Conservation (phyloP, 2,113 vertebrate genomes). For the Brachirus orientalis region DNA sequence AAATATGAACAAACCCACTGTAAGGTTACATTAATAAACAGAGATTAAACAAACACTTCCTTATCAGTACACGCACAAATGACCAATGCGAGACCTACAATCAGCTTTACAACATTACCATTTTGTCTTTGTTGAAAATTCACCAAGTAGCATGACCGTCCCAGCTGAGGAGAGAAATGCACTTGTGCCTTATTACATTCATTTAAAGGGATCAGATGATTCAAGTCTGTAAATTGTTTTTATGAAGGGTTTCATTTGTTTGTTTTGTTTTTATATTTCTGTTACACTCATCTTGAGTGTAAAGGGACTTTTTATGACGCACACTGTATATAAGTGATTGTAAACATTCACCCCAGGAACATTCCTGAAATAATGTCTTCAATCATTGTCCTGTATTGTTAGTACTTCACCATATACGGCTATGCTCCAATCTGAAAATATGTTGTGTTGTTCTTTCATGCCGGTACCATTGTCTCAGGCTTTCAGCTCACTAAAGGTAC, state of each 20-base stretch:
- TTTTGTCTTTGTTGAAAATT: conserved; percentile 7
- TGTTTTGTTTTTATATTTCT: neutral
- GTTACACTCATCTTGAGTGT: neutral
- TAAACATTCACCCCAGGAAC: conserved; percentile 18
- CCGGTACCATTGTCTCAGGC: neutral
- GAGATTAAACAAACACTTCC: neutral
- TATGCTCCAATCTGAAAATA: conserved; percentile 7
- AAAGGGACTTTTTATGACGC: conserved; percentile 33
- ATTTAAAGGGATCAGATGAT: conserved; percentile 3
- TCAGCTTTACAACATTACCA: neutral
- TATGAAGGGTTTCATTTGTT: neutral
- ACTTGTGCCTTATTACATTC: conserved; percentile 59
- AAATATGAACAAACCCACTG: no score
- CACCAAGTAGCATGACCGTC: conserved; percentile 8
- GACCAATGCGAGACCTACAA: no score
- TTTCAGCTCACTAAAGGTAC: no score
- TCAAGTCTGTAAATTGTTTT: conserved; percentile 1
- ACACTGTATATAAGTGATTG: conserved; percentile 15
- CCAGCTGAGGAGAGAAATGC: conserved; percentile 5
- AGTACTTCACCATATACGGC: conserved; percentile 14
- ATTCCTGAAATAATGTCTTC: conserved; percentile 11
- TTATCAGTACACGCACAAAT: no score
- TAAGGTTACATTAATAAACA: no score
- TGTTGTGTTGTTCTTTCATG: conserved; percentile 39
- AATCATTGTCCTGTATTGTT: conserved; percentile 21